Percentiles rank a stretch among this genome's conserved stretches.
Evolutionary conservation across 2,113 vertebrate genomes (phyloP).

Genomic region (Ahaetulla prasina): DNA sequence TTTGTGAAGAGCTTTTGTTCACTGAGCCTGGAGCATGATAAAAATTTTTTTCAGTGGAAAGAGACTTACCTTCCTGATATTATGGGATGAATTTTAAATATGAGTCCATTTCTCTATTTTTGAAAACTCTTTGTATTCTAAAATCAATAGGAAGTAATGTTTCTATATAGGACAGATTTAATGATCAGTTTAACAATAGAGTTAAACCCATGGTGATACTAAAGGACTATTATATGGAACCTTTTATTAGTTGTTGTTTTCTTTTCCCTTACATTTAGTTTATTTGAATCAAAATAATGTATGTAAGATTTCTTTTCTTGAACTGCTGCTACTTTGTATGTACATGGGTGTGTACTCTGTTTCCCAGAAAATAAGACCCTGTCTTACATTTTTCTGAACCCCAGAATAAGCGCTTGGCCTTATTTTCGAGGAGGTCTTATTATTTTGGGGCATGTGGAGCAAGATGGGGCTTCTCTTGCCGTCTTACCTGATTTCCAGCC

Average conservation of each 20-base stretch:
- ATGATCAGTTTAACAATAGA: neutral
- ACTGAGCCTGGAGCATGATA: neutral
- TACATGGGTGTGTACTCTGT: neutral
- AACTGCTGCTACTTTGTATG: neutral
- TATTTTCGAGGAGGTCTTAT: too few relatives aligned
- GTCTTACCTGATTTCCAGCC: too few relatives aligned
- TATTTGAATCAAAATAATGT: neutral
- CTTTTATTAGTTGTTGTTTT: neutral
- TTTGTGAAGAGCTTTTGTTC: neutral
- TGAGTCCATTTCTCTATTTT: neutral
- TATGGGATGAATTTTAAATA: neutral
- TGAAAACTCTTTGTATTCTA: neutral
- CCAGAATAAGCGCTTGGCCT: too few relatives aligned
- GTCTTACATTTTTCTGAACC: too few relatives aligned
- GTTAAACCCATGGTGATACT: neutral
- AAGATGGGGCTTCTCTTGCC: too few relatives aligned
- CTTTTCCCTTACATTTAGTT: neutral
- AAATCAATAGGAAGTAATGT: neutral
- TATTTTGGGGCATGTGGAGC: too few relatives aligned
- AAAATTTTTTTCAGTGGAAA: neutral
- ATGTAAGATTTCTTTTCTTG: neutral
- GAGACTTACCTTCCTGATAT: neutral
- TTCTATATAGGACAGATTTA: neutral
- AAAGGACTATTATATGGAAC: neutral
- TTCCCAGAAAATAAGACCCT: too few relatives aligned